Evolutionary conservation across 1,140 invertebrate genomes (phyloP).

Genomic region (Eupristina koningsbergeri): DNA sequence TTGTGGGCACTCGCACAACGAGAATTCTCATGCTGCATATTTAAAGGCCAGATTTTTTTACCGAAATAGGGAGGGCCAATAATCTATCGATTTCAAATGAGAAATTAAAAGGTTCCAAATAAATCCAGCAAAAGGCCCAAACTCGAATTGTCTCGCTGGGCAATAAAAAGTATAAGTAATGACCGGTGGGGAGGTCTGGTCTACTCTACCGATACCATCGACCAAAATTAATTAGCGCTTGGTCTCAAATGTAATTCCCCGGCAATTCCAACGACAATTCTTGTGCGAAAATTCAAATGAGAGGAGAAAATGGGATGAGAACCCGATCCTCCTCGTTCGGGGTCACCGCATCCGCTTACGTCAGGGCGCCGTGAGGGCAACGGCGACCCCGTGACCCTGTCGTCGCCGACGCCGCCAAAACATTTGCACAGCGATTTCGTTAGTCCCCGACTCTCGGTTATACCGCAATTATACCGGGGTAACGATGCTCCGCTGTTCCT

Average conservation of each 20-base stretch:
- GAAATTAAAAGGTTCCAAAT: too few species aligned
- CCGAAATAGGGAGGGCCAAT: too few species aligned
- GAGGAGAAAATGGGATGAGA: background rate
- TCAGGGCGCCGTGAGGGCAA: constrained; percentile 55
- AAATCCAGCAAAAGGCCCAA: too few species aligned
- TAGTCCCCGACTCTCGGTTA: too few species aligned
- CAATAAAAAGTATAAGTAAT: too few species aligned
- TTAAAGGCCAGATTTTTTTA: background rate
- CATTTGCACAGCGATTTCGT: constrained; percentile 58
- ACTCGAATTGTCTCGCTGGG: too few species aligned
- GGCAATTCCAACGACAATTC: background rate
- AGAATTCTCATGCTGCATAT: background rate
- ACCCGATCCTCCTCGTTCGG: constrained; percentile 48
- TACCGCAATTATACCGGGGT: constrained; percentile 17
- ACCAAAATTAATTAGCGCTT: background rate
- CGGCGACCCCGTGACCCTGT: constrained; percentile 63
- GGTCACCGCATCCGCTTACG: constrained; percentile 70
- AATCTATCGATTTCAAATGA: too few species aligned
- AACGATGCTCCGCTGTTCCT: background rate
- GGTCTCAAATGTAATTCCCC: background rate
- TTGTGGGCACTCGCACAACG: background rate
- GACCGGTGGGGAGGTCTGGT: too few species aligned
- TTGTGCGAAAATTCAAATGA: constrained; percentile 22
- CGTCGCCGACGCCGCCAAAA: constrained; percentile 47
- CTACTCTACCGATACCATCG: too few species aligned